Conservation (phyloP, 2,113 vertebrate species). For the Anarrhichthys ocellatus region DNA sequence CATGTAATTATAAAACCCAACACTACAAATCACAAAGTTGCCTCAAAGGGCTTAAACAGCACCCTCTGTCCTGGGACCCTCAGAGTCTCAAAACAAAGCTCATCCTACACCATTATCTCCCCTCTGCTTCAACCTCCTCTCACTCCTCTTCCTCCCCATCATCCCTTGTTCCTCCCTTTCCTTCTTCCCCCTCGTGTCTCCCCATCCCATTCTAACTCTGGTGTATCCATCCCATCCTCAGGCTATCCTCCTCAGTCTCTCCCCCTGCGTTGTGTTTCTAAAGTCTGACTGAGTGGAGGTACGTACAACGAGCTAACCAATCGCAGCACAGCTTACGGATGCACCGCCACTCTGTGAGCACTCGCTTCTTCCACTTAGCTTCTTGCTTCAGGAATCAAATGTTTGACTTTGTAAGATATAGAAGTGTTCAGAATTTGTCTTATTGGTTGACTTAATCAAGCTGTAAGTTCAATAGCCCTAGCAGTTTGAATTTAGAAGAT, state of each 20-base stretch:
- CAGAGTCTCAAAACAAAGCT: background rate
- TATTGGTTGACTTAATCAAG: background rate
- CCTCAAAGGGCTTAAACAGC: background rate
- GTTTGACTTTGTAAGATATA: background rate
- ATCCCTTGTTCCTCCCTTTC: conserved; percentile 32
- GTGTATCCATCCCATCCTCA: conserved; percentile 71
- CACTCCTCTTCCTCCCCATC: conserved; percentile 7
- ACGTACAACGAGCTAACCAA: conserved; percentile 54
- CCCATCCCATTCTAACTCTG: conserved; percentile 59
- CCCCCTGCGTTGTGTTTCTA: conserved; percentile 76
- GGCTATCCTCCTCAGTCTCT: conserved; percentile 73
- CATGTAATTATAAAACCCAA: background rate
- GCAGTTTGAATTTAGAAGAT: background rate
- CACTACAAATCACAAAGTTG: background rate
- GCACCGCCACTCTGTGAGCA: conserved; percentile 2
- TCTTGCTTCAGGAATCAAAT: conserved; percentile 35
- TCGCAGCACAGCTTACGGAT: conserved; percentile 23
- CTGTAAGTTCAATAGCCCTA: background rate
- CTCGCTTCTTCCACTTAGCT: conserved; percentile 25
- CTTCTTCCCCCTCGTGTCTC: background rate
- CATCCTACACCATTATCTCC: background rate
- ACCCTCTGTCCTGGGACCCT: background rate
- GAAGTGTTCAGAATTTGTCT: conserved; percentile 6
- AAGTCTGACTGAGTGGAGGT: conserved; percentile 75
- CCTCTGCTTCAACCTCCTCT: background rate